These are phyloP conservation scores for Manis pentadactyla DNA, from an alignment of 2,797 vertebrate species.

Conservation along the genomic window DNA sequence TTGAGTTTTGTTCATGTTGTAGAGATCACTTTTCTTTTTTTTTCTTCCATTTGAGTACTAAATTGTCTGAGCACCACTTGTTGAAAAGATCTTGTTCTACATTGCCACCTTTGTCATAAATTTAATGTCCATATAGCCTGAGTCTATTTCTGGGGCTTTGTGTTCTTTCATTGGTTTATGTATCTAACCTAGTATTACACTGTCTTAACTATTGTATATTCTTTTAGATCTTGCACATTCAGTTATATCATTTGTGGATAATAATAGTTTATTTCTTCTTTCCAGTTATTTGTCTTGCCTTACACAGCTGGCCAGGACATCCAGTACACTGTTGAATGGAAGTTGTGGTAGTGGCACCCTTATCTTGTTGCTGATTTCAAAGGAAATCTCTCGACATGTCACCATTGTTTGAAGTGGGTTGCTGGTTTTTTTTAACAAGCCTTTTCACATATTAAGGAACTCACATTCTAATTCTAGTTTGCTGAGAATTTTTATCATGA, in stretches of 20 bases:
- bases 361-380: conserved; percentile 34
- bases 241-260: conserved; percentile 1
- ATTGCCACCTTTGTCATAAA: background rate
- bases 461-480: conserved; percentile 20
- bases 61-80: background rate
- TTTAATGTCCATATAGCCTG: background rate
- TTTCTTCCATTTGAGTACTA: background rate
- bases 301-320: background rate
- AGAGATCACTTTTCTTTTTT: background rate
- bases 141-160: background rate
- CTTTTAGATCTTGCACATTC: background rate
- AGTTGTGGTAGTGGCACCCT: background rate
- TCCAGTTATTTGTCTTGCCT: conserved; percentile 18
- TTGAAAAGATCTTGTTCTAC: conserved; percentile 7
- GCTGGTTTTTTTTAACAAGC: background rate
- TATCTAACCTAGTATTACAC: background rate
- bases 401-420: background rate
- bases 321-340: background rate
- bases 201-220: background rate
- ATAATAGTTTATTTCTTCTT: background rate
- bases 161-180: background rate
- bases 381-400: conserved; percentile 22
- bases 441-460: conserved; percentile 19
- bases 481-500: background rate
- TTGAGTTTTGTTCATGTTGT: conserved; percentile 5